A percentile compares a stretch with the other conserved stretches of the same genome.
These are phyloP conservation scores for Hirtodrosophila alboralis DNA, from an alignment of 2,888 invertebrate genomes.

Conservation along the genomic window DNA sequence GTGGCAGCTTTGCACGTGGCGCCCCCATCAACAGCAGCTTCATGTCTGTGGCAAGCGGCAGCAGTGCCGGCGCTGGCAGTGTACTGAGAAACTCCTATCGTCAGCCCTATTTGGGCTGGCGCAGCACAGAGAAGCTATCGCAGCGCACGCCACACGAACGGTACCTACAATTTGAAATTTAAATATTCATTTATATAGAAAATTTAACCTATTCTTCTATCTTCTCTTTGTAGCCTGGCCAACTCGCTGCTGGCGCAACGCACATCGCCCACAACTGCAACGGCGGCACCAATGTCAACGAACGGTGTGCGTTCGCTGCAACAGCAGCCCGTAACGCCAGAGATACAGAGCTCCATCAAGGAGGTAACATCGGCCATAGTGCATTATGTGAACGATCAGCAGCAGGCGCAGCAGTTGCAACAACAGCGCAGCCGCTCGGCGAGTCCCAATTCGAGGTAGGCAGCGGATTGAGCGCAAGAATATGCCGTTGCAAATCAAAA, in stretches of 20 bases:
- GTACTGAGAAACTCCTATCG: conserved; percentile 87
- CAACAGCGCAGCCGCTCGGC: conserved; percentile 84
- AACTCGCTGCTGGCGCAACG: conserved; percentile 86
- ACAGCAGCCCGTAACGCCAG: conserved; percentile 84
- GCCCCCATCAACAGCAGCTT: conserved; percentile 84
- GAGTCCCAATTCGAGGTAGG: conserved; percentile 84
- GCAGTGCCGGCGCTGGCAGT: conserved; percentile 84
- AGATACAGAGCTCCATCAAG: conserved; percentile 94
- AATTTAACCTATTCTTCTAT: background rate
- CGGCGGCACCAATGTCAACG: no score
- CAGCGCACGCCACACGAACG: conserved; percentile 93
- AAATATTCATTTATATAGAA: background rate
- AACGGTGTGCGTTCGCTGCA: conserved; percentile 59
- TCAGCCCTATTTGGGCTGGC: conserved; percentile 95
- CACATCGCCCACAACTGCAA: conserved; percentile 53
- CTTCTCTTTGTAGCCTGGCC: conserved; percentile 85
- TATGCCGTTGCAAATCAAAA: no score
- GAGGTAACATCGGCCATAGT: conserved; percentile 97
- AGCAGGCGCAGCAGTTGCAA: conserved; percentile 84
- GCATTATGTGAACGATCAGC: conserved; percentile 92
- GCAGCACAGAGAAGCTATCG: conserved; percentile 92
- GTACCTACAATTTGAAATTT: conserved; percentile 73
- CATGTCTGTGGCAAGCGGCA: conserved; percentile 87
- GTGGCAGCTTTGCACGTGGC: conserved; percentile 88
- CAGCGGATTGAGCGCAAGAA: conserved; percentile 26